phyloP scores from a whole-genome alignment of 2,888 invertebrate genomes.

The Scrobipalpa atriplicella region DNA sequence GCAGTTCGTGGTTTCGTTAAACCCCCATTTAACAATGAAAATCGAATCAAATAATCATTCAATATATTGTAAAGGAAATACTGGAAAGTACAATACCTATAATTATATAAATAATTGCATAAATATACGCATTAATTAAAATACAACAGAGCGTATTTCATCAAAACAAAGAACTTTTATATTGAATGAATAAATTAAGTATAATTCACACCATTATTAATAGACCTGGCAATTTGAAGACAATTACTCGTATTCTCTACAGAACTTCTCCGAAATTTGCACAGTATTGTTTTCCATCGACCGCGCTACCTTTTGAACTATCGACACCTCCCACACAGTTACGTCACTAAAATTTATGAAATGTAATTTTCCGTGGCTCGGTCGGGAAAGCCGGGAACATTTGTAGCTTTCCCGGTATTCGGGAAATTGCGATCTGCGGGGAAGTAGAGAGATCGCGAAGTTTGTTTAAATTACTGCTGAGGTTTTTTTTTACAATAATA shows the following conservation, averaged over 20 bases:
- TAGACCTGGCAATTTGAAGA: no score
- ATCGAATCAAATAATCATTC: no score
- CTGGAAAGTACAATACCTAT: no score
- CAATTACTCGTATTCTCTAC: not conserved
- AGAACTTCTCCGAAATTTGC: constrained; percentile 9
- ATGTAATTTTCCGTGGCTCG: constrained; percentile 77
- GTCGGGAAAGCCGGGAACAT: constrained; percentile 64
- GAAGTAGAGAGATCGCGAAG: constrained; percentile 59
- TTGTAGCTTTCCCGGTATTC: constrained; percentile 81
- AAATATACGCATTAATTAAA: no score
- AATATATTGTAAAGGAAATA: no score
- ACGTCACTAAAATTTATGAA: constrained; percentile 76
- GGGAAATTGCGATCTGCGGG: constrained; percentile 76
- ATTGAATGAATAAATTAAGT: no score
- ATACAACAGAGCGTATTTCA: no score
- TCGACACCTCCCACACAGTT: constrained; percentile 7
- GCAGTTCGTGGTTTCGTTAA: no score
- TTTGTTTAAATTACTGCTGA: constrained; percentile 72
- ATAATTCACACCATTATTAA: no score
- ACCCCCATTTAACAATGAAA: no score
- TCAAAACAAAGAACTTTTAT: no score
- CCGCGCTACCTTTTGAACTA: not conserved
- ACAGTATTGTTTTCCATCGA: not conserved
- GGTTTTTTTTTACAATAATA: constrained; percentile 71
- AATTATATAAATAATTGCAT: no score